Percentiles rank a stretch among this genome's conserved stretches.
These are phyloP conservation scores for Drosophila percnosoma DNA, from an alignment of 2,888 invertebrate species.

Conservation along the genomic window DNA sequence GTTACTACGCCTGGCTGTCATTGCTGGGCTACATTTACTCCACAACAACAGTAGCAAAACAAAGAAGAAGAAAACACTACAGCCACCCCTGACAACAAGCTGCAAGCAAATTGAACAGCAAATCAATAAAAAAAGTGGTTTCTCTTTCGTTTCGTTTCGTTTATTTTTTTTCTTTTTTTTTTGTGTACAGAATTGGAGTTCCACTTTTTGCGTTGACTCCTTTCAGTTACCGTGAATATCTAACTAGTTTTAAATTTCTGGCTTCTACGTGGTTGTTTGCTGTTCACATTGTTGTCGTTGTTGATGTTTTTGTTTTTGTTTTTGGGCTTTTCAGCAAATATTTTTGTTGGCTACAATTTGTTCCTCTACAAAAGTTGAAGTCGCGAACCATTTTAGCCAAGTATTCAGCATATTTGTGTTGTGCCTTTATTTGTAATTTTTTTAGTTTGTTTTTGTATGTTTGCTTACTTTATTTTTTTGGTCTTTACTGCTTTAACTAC, in stretches of 20 bases:
- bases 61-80: conserved; percentile 27
- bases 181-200: conserved; percentile 31
- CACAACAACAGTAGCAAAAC: conserved; percentile 32
- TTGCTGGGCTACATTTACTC: conserved; percentile 67
- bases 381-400: conserved; percentile 39
- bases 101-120: conserved; percentile 77
- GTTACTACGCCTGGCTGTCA: conserved; percentile 50
- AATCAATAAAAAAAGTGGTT: conserved; percentile 65
- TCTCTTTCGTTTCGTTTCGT: conserved; percentile 17
- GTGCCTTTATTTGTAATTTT: conserved; percentile 12
- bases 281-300: conserved; percentile 16
- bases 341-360: conserved; percentile 42
- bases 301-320: conserved; percentile 17
- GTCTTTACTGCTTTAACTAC: conserved; percentile 24
- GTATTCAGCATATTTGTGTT: conserved; percentile 48
- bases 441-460: conserved; percentile 4
- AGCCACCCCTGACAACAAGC: conserved; percentile 45
- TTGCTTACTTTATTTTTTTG: conserved; percentile 22
- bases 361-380: conserved; percentile 26
- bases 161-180: conserved; percentile 7
- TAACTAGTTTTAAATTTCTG: conserved; percentile 76
- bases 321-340: conserved; percentile 37
- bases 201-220: conserved; percentile 53
- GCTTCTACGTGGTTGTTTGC: conserved; percentile 44
- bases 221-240: conserved; percentile 59